phyloP scores from a whole-genome alignment of 2,797 vertebrate genomes.

The Myotis myotis region DNA sequence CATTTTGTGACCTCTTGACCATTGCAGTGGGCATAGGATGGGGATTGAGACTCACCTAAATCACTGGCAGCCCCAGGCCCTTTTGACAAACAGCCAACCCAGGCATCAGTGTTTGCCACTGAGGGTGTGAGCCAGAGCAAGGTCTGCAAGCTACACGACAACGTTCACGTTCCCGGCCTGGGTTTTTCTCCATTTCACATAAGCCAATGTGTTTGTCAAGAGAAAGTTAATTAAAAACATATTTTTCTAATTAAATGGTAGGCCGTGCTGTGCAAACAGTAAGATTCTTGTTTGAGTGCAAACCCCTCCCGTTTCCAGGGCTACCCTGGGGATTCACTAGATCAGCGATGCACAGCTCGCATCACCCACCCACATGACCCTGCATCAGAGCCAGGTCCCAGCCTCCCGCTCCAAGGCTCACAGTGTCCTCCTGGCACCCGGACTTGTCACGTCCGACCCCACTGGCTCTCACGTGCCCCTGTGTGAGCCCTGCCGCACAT shows the following conservation, averaged over 20 bases:
- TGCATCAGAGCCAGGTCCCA: background rate
- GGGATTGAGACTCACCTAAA: accelerated
- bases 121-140: background rate
- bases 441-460: accelerated
- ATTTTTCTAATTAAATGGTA: conserved; percentile 77
- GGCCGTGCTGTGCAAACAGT: conserved; percentile 55
- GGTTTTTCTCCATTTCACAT: background rate
- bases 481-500: background rate
- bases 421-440: background rate
- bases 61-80: background rate
- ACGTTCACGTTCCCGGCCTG: background rate
- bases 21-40: accelerated
- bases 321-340: background rate
- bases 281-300: conserved; percentile 61
- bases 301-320: conserved; percentile 50
- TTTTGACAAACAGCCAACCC: background rate
- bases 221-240: conserved; percentile 72
- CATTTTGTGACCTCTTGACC: accelerated
- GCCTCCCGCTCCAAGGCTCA: background rate
- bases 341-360: background rate
- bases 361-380: accelerated
- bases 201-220: conserved; percentile 71
- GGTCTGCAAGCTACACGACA: background rate
- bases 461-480: accelerated
- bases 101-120: background rate